These are phyloP conservation scores for Neocrepidodera transversa DNA, from an alignment of 2,888 invertebrate genomes.

Conservation along the genomic window DNA sequence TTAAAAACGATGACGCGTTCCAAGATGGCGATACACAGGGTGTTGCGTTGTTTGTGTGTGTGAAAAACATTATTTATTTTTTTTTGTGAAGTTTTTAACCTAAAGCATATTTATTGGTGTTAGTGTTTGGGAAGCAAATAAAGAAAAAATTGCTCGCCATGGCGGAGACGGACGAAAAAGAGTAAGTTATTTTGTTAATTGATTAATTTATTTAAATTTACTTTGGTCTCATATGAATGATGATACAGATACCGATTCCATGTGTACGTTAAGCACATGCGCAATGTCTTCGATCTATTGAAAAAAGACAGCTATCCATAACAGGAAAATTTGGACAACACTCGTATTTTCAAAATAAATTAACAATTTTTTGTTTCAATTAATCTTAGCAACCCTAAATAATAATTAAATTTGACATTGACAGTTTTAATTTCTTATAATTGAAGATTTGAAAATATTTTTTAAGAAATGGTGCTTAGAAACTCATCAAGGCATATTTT, in stretches of 20 bases:
- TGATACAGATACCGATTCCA: conserved; percentile 38
- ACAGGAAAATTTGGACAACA: conserved; percentile 25
- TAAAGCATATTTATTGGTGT: conserved; percentile 11
- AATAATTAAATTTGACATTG: background rate
- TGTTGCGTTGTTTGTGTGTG: conserved; percentile 45
- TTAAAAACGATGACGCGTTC: conserved; percentile 38
- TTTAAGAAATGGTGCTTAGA: conserved; percentile 8
- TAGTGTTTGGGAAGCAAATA: conserved; percentile 5
- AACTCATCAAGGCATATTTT: background rate
- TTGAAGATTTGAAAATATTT: background rate
- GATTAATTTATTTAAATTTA: conserved; percentile 36
- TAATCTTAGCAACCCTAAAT: conserved; percentile 8
- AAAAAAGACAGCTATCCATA: conserved; percentile 25
- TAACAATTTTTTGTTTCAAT: conserved; percentile 5
- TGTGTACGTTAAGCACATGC: conserved; percentile 39
- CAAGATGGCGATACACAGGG: conserved; percentile 51
- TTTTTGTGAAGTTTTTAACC: conserved; percentile 29
- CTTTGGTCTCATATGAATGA: conserved; percentile 35
- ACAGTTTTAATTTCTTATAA: background rate
- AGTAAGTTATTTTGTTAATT: conserved; percentile 33
- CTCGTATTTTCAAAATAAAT: conserved; percentile 21
- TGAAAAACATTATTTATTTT: conserved; percentile 31
- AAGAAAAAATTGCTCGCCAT: conserved; percentile 14
- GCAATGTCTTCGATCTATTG: conserved; percentile 35
- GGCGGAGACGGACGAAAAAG: conserved; percentile 35